Conservation (phyloP, 2,888 invertebrate genomes). For the Pterostichus madidus region DNA sequence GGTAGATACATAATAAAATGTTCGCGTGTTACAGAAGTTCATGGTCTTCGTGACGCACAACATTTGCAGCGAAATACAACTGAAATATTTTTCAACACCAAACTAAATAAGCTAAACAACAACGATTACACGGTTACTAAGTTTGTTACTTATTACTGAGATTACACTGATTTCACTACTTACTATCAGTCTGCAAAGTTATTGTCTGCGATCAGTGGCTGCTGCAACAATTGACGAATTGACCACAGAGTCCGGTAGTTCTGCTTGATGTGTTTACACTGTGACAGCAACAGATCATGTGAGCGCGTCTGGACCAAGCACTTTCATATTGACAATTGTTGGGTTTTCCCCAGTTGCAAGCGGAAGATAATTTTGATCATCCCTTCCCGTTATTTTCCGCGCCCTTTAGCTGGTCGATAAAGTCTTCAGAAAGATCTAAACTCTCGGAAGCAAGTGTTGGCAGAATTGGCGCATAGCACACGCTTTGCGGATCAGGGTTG, state of each 20-base stretch:
- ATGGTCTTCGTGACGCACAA: conserved; percentile 23
- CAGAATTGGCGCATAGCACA: neutral
- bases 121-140: conserved; percentile 34
- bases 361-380: conserved; percentile 74
- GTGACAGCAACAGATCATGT: conserved; percentile 68
- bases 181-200: conserved; percentile 57
- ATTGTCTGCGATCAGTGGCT: conserved; percentile 55
- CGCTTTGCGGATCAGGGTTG: conserved; percentile 60
- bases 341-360: conserved; percentile 71
- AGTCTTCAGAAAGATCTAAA: conserved; percentile 71
- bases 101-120: conserved; percentile 39
- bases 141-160: neutral
- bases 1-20: conserved; percentile 24
- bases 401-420: conserved; percentile 73
- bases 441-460: conserved; percentile 71
- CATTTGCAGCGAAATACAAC: conserved; percentile 26
- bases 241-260: conserved; percentile 15
- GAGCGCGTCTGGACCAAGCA: conserved; percentile 69
- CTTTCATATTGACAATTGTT: conserved; percentile 69
- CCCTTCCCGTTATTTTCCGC: conserved; percentile 71
- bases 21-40: conserved; percentile 20
- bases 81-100: conserved; percentile 29
- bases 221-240: conserved; percentile 6
- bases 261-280: conserved; percentile 60
- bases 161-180: conserved; percentile 53